phyloP scores from a whole-genome alignment of 1,140 invertebrate species.

The Spodoptera litura region DNA sequence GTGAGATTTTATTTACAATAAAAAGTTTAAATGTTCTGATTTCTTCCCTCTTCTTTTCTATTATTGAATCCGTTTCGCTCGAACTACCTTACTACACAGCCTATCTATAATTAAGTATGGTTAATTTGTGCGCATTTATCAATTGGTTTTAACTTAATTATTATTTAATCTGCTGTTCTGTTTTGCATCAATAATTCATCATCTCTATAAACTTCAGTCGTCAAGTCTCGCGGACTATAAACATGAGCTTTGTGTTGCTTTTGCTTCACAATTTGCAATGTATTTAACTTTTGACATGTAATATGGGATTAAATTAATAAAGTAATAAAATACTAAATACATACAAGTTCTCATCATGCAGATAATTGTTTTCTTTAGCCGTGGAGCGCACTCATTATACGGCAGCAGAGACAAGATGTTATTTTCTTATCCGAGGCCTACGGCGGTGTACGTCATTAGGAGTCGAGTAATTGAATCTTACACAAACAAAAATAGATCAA shows the following conservation, averaged over 20 bases:
- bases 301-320: slow-evolving; percentile 5
- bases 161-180: slow-evolving; percentile 15
- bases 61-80: neutral
- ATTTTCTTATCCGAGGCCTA: slow-evolving; percentile 66
- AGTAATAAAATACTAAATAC: slow-evolving; percentile 37
- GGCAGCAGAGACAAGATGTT: slow-evolving; percentile 62
- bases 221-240: neutral
- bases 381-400: slow-evolving; percentile 58
- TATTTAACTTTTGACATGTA: slow-evolving; percentile 37
- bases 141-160: slow-evolving; percentile 18
- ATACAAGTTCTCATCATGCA: slow-evolving; percentile 37
- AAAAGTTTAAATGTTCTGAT: no score
- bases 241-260: slow-evolving; percentile 18
- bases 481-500: slow-evolving; percentile 78
- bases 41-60: neutral
- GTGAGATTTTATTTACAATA: neutral
- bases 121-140: slow-evolving; percentile 9
- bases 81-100: neutral
- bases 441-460: slow-evolving; percentile 66
- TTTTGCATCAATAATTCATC: slow-evolving; percentile 4
- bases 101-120: neutral
- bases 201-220: neutral
- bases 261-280: slow-evolving; percentile 18
- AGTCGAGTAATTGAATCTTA: slow-evolving; percentile 79
- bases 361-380: slow-evolving; percentile 59